These are phyloP conservation scores for Lasioglossum zephyrum DNA, from an alignment of 2,888 invertebrate genomes.

Conservation along the genomic window DNA sequence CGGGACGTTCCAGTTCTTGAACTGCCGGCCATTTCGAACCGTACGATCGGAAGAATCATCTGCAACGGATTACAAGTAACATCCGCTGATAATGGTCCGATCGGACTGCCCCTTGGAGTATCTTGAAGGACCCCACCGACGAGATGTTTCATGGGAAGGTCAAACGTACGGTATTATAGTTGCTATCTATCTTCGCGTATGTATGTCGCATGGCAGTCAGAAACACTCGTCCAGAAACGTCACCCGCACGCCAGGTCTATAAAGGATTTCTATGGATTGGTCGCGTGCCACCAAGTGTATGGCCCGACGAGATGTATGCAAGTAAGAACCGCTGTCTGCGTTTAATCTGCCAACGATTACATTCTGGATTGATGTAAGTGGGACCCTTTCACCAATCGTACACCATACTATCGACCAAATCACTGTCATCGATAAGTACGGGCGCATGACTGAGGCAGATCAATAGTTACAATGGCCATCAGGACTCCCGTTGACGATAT, in stretches of 20 bases:
- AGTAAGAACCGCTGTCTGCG: slow-evolving; percentile 62
- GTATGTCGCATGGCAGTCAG: slow-evolving; percentile 81
- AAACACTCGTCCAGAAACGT: slow-evolving; percentile 83
- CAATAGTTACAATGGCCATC: neutral
- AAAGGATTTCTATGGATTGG: slow-evolving; percentile 80
- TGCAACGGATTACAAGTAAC: slow-evolving; percentile 64
- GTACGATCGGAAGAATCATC: slow-evolving; percentile 46
- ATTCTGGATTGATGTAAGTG: slow-evolving; percentile 62
- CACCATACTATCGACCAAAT: slow-evolving; percentile 42
- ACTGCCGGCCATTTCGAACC: neutral
- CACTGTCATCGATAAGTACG: slow-evolving; percentile 9
- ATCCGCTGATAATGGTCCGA: slow-evolving; percentile 61
- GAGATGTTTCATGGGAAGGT: slow-evolving; percentile 72
- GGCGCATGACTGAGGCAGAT: slow-evolving; percentile 4
- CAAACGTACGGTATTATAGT: slow-evolving; percentile 72
- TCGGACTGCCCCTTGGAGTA: slow-evolving; percentile 55
- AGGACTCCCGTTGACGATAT: neutral
- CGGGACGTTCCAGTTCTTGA: neutral
- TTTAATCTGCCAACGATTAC: slow-evolving; percentile 66
- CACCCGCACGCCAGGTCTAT: slow-evolving; percentile 79
- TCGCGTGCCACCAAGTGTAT: slow-evolving; percentile 77
- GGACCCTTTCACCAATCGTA: slow-evolving; percentile 37
- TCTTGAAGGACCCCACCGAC: slow-evolving; percentile 61
- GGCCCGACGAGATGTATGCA: slow-evolving; percentile 58
- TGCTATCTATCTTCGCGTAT: slow-evolving; percentile 78